Evolutionary conservation across 2,797 vertebrate species (phyloP).

Genomic region (Coranthus polyacanthus): DNA sequence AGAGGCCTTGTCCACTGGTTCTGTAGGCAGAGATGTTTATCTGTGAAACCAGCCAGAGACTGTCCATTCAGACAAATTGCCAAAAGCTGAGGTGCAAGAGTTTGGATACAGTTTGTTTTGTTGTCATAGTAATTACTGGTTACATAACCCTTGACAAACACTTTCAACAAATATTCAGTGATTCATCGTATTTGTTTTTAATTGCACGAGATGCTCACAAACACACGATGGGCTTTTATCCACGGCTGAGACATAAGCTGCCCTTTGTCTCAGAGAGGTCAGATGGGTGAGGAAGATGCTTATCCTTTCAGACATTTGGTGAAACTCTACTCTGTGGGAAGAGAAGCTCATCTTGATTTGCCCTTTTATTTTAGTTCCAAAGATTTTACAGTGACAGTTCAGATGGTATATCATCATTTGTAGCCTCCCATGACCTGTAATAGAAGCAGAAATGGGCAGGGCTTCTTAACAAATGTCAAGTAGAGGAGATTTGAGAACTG

Average conservation of each 20-base stretch:
- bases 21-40: constrained; percentile 13
- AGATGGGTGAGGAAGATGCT: neutral
- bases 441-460: neutral
- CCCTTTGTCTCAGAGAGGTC: neutral
- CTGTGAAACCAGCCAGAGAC: neutral
- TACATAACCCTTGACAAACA: constrained; percentile 38
- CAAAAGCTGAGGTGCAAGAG: constrained; percentile 35
- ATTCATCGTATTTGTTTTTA: constrained; percentile 47
- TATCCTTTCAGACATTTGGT: constrained; percentile 5
- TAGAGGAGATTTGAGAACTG: neutral
- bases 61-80: constrained; percentile 21
- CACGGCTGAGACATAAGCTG: neutral
- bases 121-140: constrained; percentile 62
- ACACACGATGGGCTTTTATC: neutral
- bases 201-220: constrained; percentile 19
- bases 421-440: neutral
- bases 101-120: constrained; percentile 56
- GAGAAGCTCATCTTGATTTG: constrained; percentile 2
- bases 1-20: neutral
- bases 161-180: constrained; percentile 28
- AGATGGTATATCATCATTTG: neutral
- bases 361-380: constrained; percentile 3
- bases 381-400: neutral
- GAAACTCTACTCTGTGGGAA: constrained; percentile 8
- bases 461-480: neutral